Percentiles rank a stretch among this genome's conserved stretches.
Evolutionary conservation across 2,888 invertebrate species (phyloP).

Genomic region (Andrena bicolor): DNA sequence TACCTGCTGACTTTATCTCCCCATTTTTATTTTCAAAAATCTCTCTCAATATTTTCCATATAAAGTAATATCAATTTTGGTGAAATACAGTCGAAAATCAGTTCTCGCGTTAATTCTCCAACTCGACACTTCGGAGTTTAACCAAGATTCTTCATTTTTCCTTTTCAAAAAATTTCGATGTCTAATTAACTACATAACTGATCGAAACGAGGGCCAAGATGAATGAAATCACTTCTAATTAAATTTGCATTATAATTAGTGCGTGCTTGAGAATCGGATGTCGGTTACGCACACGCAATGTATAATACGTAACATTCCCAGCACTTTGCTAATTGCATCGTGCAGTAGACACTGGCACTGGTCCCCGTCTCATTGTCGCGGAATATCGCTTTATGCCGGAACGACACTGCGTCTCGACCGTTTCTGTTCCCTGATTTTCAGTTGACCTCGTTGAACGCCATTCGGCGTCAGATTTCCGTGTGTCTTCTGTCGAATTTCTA

Average conservation of each 20-base stretch:
- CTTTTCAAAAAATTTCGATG: background rate
- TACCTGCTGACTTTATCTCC: too few species aligned
- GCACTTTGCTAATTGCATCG: slow-evolving; percentile 75
- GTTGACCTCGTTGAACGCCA: slow-evolving; percentile 11
- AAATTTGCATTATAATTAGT: slow-evolving; percentile 54
- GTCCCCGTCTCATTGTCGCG: slow-evolving; percentile 20
- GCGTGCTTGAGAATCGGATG: slow-evolving; percentile 45
- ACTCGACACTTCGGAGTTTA: background rate
- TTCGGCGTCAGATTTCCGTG: slow-evolving; percentile 15
- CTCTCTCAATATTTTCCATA: background rate
- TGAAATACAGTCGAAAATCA: background rate
- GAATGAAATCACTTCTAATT: background rate
- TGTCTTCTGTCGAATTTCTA: slow-evolving; percentile 27
- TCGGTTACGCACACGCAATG: slow-evolving; percentile 50
- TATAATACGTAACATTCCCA: slow-evolving; percentile 69
- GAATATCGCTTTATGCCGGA: slow-evolving; percentile 36
- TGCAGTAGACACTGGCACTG: slow-evolving; percentile 37
- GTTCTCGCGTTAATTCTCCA: background rate
- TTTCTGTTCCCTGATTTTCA: slow-evolving; percentile 16
- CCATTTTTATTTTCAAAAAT: too few species aligned
- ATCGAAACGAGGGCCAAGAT: slow-evolving; percentile 14
- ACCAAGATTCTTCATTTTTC: background rate
- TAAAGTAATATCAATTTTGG: background rate
- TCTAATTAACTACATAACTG: slow-evolving; percentile 36
- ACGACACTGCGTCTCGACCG: slow-evolving; percentile 3